phyloP scores from a whole-genome alignment of 2,797 vertebrate genomes.

The Ammospiza maritima region DNA sequence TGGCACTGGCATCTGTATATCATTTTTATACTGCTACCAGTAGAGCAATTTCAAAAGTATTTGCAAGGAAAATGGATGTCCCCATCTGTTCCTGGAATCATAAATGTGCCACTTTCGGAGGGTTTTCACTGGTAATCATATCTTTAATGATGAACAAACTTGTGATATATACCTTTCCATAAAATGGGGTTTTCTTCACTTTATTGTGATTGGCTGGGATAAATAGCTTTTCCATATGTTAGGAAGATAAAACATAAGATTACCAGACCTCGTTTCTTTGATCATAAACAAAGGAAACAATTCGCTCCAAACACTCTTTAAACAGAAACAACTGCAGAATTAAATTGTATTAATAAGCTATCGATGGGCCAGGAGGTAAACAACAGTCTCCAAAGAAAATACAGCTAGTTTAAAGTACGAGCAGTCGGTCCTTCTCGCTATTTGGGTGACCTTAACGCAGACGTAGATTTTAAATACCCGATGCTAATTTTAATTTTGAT shows the following conservation, averaged over 20 bases:
- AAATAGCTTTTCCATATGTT: conserved; percentile 89
- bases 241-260: conserved; percentile 85
- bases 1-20: conserved; percentile 90
- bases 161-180: conserved; percentile 95
- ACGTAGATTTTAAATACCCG: not conserved
- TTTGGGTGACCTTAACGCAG: conserved; percentile 25
- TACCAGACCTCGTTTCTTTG: conserved; percentile 82
- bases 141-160: conserved; percentile 98
- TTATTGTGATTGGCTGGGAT: conserved; percentile 86
- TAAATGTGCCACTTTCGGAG: conserved; percentile 98
- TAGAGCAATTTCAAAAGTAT: conserved; percentile 97
- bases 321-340: conserved; percentile 79
- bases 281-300: conserved; percentile 84
- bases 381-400: conserved; percentile 62
- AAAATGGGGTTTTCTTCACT: conserved; percentile 88
- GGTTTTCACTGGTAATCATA: conserved; percentile 95
- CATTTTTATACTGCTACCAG: conserved; percentile 99
- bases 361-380: conserved; percentile 67
- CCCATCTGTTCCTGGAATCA: conserved; percentile 97
- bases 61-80: conserved; percentile 93
- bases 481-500: not conserved
- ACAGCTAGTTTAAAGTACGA: conserved; percentile 36
- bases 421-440: not conserved
- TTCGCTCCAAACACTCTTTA: conserved; percentile 80
- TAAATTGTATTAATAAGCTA: conserved; percentile 78